A percentile compares a stretch with the other conserved stretches of the same genome.
phyloP scores from a whole-genome alignment of 1,140 invertebrate genomes.

The Apolygus lucorum region DNA sequence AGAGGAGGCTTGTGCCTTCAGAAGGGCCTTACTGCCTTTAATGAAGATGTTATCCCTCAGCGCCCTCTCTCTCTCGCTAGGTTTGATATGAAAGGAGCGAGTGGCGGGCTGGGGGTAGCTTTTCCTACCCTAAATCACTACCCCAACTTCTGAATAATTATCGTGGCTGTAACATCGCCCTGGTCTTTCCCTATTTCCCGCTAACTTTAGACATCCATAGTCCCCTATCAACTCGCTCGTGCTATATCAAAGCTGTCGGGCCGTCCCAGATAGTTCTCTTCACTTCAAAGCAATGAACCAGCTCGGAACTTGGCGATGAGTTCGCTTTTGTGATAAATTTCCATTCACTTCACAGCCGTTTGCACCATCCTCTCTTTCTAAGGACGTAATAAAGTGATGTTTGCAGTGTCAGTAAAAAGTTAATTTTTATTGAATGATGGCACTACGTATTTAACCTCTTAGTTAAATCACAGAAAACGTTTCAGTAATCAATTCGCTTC shows the following conservation, averaged over 20 bases:
- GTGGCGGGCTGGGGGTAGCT: neutral
- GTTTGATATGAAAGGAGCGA: conserved; percentile 13
- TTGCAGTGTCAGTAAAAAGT: no score
- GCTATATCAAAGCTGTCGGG: conserved; percentile 3
- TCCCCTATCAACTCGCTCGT: conserved; percentile 4
- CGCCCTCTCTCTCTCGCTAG: neutral
- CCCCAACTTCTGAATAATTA: conserved; percentile 16
- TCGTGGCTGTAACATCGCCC: neutral
- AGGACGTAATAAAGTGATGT: no score
- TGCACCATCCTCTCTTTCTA: no score
- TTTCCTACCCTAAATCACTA: conserved; percentile 1
- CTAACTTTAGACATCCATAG: conserved; percentile 6
- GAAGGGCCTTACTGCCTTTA: conserved; percentile 13
- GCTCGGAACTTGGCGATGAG: no score
- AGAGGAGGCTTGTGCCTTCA: neutral
- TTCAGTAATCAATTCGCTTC: no score
- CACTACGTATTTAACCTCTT: no score
- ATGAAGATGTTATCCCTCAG: conserved; percentile 16
- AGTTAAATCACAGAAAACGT: no score
- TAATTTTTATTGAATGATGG: no score
- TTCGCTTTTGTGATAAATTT: no score
- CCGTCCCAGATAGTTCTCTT: neutral
- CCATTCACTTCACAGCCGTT: no score
- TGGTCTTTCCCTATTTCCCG: neutral
- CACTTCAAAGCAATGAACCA: neutral